A percentile compares a stretch with the other conserved stretches of the same genome.
Evolutionary conservation across 1,140 invertebrate species (phyloP).

Genomic region (Drosophila ambigua): DNA sequence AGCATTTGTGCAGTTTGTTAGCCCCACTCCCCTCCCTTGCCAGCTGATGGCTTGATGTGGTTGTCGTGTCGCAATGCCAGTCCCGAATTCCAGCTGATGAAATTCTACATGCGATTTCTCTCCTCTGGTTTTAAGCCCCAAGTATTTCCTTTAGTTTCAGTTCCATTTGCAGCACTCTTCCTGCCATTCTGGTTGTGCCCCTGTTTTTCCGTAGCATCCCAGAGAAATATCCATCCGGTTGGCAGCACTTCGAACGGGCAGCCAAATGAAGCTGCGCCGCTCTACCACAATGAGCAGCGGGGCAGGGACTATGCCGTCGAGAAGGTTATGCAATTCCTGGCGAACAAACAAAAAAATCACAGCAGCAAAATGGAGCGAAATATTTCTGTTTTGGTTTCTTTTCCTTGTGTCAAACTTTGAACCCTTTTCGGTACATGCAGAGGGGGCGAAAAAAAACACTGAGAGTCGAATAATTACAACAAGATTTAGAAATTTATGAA

Average conservation of each 20-base stretch:
- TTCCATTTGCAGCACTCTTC: no score
- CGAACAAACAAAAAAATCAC: conserved; percentile 17
- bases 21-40: no score
- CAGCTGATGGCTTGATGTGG: no score
- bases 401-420: conserved; percentile 59
- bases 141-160: no score
- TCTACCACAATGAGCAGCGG: not conserved
- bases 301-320: not conserved
- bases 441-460: no score
- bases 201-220: conserved; percentile 35
- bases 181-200: not conserved
- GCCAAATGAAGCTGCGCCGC: conserved; percentile 30
- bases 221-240: conserved; percentile 14
- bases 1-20: no score
- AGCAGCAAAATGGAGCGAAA: conserved; percentile 59
- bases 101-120: no score
- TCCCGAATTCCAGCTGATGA: no score
- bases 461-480: no score
- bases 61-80: no score
- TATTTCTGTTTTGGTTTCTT: conserved; percentile 51
- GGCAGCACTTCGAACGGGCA: not conserved
- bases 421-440: conserved; percentile 28
- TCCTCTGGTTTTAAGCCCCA: no score
- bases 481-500: no score
- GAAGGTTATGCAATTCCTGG: conserved; percentile 62